Base-by-base conservation (phyloP, 1,140 invertebrate species). In the Drosophila obscura region DNA sequence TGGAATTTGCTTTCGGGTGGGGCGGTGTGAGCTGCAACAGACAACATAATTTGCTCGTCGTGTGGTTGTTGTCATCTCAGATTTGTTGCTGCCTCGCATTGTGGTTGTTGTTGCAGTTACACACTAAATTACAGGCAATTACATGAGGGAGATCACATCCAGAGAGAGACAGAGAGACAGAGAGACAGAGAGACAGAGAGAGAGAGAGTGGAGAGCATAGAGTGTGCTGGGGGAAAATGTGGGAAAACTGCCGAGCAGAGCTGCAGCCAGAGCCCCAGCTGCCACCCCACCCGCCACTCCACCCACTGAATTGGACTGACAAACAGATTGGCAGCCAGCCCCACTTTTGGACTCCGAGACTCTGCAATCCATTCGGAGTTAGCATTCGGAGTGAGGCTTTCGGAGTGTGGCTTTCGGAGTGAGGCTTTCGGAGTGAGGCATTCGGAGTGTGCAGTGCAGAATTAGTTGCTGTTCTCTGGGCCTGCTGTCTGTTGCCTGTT, bases 61-160 rank as follows among this genome's bases (percentile, higher is more conserved):
- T 88, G 83, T 76, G 74, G 60, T 87, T 73, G 73, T 85, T 84
- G 80, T 83, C 80, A 83, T 79, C 66, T 84, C 50, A 61, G 77
- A 64, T 76, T 64, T 62, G 58, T 64, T 83, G 74, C 58, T 74
- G 63, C 35, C 35, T 39, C 35, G 35, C 13, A 13, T 13, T 39
- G 35, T 39, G 35, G 35, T 67, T 63, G 63, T 59, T 74, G 28
- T 24, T 82, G 79, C 72, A 81, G 78, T 90, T 90, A 88, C 83
- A 88, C 78, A 87, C 87, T 80, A 90, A 90, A 90, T 90, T 90
- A 82, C 87, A 89, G 77, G 76, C 80, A 90, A 90, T 90, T 90
- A 90, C 85, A 85, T 81, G 61, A 56, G 35, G 49, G 41, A 64
- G 35, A 45, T 39, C 15, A 45, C 15, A 16, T 48, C n/a, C 16